Percentiles rank a stretch among this genome's conserved stretches.
Conservation (phyloP, 2,113 vertebrate species). For the Tor tambroides region DNA sequence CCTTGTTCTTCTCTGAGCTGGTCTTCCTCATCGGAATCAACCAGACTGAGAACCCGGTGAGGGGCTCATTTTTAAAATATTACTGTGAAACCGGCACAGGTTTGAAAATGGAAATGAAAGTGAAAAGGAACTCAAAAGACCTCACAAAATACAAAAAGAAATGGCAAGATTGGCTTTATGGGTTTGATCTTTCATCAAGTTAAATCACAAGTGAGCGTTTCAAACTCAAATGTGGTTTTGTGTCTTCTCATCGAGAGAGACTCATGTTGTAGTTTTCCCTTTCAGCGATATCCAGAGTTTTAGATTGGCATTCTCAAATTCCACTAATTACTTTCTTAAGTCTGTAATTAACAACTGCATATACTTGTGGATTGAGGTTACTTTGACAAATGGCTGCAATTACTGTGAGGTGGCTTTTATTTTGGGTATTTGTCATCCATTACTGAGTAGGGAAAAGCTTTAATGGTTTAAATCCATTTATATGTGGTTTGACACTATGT, state of each 20-base stretch:
- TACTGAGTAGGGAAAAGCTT: constrained; percentile 17
- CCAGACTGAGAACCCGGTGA: constrained; percentile 93
- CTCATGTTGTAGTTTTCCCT: not conserved
- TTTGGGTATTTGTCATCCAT: constrained; percentile 33
- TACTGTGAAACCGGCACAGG: not conserved
- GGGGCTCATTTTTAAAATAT: constrained; percentile 40
- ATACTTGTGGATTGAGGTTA: constrained; percentile 5
- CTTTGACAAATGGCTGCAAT: constrained; percentile 51
- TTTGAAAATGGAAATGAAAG: not conserved
- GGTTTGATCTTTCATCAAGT: constrained; percentile 5
- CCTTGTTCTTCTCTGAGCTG: constrained; percentile 91
- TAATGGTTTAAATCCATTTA: constrained; percentile 56
- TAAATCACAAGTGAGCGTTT: constrained; percentile 7
- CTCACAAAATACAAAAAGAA: not conserved
- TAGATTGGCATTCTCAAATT: constrained; percentile 21
- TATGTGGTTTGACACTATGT: constrained; percentile 55
- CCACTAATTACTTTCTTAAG: constrained; percentile 40
- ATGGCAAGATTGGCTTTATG: not conserved
- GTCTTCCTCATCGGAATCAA: constrained; percentile 94
- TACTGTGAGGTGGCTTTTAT: constrained; percentile 34
- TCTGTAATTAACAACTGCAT: constrained; percentile 54
- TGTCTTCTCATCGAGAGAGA: not conserved
- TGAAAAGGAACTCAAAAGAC: not conserved
- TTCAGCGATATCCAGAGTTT: not conserved
- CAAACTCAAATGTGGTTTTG: constrained; percentile 6